Percentiles rank a stretch among this genome's conserved stretches.
These are phyloP conservation scores for Hydrophis major DNA, from an alignment of 2,797 vertebrate species.

Conservation along the genomic window DNA sequence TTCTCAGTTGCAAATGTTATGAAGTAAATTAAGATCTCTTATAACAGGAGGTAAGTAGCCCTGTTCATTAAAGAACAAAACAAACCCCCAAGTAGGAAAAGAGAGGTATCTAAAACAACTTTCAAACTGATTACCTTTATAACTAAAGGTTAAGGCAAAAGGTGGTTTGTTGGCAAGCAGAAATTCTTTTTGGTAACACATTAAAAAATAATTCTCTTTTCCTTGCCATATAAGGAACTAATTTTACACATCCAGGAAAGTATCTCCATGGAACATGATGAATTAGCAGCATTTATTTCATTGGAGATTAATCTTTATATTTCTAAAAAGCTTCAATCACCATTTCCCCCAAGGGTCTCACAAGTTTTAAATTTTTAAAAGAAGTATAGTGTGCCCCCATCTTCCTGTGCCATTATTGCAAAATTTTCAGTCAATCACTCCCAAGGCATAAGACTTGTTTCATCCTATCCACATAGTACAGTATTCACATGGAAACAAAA, in stretches of 20 bases:
- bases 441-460: constrained; percentile 36
- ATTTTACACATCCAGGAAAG: constrained; percentile 26
- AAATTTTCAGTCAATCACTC: constrained; percentile 39
- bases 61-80: constrained; percentile 4
- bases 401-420: constrained; percentile 61
- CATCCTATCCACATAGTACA: constrained; percentile 61
- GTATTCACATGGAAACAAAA: constrained; percentile 32
- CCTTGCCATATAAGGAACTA: constrained; percentile 52
- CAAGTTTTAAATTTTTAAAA: constrained; percentile 41
- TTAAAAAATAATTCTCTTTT: constrained; percentile 51
- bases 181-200: constrained; percentile 62
- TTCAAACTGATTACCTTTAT: constrained; percentile 61
- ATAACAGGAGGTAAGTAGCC: constrained; percentile 24
- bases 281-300: constrained; percentile 58
- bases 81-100: constrained; percentile 43
- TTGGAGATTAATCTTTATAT: constrained; percentile 34
- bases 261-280: constrained; percentile 43
- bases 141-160: constrained; percentile 69
- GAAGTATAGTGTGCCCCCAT: constrained; percentile 25
- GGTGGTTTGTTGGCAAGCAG: constrained; percentile 63
- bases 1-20: constrained; percentile 46
- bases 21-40: constrained; percentile 49
- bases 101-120: constrained; percentile 70
- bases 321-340: constrained; percentile 52
- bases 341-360: constrained; percentile 43